A percentile compares a stretch with the other conserved stretches of the same genome.
phyloP scores from a whole-genome alignment of 2,888 invertebrate genomes.

The Cheiracanthium punctorium region DNA sequence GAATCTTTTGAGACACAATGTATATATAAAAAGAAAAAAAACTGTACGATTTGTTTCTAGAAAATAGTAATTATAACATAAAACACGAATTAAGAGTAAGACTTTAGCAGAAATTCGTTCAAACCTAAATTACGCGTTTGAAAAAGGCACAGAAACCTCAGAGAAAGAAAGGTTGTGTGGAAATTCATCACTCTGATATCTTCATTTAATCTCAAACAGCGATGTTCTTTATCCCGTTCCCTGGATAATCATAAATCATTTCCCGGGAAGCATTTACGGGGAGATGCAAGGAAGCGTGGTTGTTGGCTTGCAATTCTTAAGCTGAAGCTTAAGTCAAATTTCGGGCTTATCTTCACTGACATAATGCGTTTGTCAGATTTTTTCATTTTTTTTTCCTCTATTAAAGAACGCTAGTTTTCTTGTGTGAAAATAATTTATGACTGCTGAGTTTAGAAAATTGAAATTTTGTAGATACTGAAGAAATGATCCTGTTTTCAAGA shows the following conservation, averaged over 20 bases:
- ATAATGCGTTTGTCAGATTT: conserved; percentile 63
- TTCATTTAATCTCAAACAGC: conserved; percentile 49
- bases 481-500: too few species aligned
- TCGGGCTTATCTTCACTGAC: conserved; percentile 48
- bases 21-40: too few species aligned
- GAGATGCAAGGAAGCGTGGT: not conserved
- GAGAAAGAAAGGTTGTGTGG: conserved; percentile 28
- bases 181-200: conserved; percentile 55
- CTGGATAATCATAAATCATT: conserved; percentile 59
- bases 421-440: conserved; percentile 45
- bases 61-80: too few species aligned
- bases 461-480: conserved; percentile 13
- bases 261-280: conserved; percentile 39
- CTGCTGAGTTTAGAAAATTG: conserved; percentile 35
- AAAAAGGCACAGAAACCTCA: too few species aligned
- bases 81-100: too few species aligned
- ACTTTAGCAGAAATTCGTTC: too few species aligned
- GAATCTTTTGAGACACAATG: too few species aligned
- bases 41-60: too few species aligned
- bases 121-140: too few species aligned
- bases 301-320: conserved; percentile 38
- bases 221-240: conserved; percentile 38
- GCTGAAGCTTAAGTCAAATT: conserved; percentile 41
- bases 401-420: conserved; percentile 13
- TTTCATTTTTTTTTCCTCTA: conserved; percentile 21